Evolutionary conservation across 2,113 vertebrate genomes (phyloP).

Genomic region (Diphyllodes magnificus): DNA sequence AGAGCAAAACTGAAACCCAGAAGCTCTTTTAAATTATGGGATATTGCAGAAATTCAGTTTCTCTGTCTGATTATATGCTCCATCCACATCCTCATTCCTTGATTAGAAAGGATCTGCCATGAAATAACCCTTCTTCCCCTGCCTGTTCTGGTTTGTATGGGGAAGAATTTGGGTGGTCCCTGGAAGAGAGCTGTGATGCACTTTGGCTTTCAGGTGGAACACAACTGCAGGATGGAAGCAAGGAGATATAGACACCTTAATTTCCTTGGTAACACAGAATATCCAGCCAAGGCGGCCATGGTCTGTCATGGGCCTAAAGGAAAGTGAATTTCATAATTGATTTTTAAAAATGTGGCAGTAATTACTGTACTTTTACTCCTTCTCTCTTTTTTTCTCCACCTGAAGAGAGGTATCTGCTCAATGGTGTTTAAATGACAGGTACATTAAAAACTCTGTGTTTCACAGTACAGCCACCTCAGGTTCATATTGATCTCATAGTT

Average conservation of each 20-base stretch:
- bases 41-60: neutral
- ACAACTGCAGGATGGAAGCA: neutral
- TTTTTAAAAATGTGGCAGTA: neutral
- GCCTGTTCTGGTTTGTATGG: neutral
- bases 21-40: neutral
- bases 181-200: neutral
- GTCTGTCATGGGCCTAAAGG: neutral
- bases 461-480: neutral
- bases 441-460: neutral
- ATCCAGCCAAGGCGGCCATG: neutral
- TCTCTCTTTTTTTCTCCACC: neutral
- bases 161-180: neutral
- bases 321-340: neutral
- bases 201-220: neutral
- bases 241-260: neutral
- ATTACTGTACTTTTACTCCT: neutral
- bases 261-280: neutral
- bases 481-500: neutral
- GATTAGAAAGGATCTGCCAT: neutral
- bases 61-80: neutral
- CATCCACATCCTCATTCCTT: neutral
- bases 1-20: neutral
- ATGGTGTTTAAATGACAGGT: neutral
- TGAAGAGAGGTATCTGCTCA: neutral
- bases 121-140: neutral